A percentile compares a stretch with the other conserved stretches of the same genome.
Evolutionary conservation across 2,888 invertebrate genomes (phyloP).

Genomic region (Polyploca ridens): DNA sequence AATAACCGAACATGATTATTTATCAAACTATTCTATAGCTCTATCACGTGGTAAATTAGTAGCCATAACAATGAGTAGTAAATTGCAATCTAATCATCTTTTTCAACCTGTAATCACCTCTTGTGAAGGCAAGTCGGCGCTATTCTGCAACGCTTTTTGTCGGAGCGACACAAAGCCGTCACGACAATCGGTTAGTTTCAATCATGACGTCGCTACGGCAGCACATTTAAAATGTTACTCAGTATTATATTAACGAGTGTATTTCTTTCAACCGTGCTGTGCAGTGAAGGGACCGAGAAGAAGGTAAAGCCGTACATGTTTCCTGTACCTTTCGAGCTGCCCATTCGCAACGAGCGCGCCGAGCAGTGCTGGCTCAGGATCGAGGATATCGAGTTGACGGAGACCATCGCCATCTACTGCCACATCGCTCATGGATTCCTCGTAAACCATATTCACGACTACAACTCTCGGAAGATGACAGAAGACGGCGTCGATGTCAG

Average conservation of each 20-base stretch:
- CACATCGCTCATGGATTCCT: slow-evolving; percentile 65
- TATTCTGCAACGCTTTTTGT: slow-evolving; percentile 66
- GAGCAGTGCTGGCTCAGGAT: slow-evolving; percentile 76
- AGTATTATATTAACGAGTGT: slow-evolving; percentile 44
- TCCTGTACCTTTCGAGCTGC: slow-evolving; percentile 71
- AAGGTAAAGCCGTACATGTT: slow-evolving; percentile 55
- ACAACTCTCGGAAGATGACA: slow-evolving; percentile 69
- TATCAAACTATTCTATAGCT: slow-evolving; percentile 25
- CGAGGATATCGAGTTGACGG: slow-evolving; percentile 70
- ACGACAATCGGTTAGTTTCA: slow-evolving; percentile 68
- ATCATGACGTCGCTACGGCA: slow-evolving; percentile 68
- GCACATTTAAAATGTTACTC: slow-evolving; percentile 79
- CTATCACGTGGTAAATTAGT: slow-evolving; percentile 44
- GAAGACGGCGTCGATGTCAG: slow-evolving; percentile 72
- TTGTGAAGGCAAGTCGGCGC: slow-evolving; percentile 59
- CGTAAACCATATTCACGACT: slow-evolving; percentile 63
- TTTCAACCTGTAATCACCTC: slow-evolving; percentile 66
- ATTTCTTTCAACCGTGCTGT: slow-evolving; percentile 38
- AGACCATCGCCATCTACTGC: slow-evolving; percentile 67
- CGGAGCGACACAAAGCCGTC: slow-evolving; percentile 52
- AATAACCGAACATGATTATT: slow-evolving; percentile 1
- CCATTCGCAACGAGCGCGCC: slow-evolving; percentile 71
- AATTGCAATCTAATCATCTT: slow-evolving; percentile 69
- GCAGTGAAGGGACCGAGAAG: slow-evolving; percentile 41
- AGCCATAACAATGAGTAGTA: slow-evolving; percentile 61